Percentiles rank a stretch among this genome's conserved stretches.
Evolutionary conservation across 2,797 vertebrate species (phyloP).

Genomic region (Neosilurus mollespiculum): DNA sequence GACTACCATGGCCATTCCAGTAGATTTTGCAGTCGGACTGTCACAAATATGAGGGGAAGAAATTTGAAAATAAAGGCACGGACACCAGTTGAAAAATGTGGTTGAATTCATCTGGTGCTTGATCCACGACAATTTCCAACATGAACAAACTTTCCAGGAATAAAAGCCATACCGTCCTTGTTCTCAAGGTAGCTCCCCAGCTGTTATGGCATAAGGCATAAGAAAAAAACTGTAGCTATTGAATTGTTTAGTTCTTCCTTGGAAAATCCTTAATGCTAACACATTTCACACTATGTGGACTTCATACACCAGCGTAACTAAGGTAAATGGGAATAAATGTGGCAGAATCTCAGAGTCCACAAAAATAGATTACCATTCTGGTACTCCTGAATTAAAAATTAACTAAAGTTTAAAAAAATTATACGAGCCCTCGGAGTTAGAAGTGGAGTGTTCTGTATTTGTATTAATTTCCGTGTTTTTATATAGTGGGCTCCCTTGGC

Average conservation of each 20-base stretch:
- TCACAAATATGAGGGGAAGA: no score
- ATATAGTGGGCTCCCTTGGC: constrained; percentile 4
- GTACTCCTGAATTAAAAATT: not conserved
- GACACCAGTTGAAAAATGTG: no score
- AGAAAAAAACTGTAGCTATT: not conserved
- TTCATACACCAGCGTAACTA: not conserved
- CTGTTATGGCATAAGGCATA: no score
- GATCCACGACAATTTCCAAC: no score
- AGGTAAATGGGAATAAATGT: not conserved
- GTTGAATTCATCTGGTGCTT: no score
- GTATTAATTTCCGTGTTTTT: constrained; percentile 57
- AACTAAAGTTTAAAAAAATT: not conserved
- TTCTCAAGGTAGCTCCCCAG: no score
- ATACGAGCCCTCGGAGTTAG: constrained; percentile 3
- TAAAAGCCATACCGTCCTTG: no score
- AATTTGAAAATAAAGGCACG: no score
- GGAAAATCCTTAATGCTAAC: not conserved
- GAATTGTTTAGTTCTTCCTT: not conserved
- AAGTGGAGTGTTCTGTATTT: constrained; percentile 61
- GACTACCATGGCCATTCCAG: no score
- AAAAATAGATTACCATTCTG: not conserved
- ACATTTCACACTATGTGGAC: not conserved
- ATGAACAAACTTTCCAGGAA: no score
- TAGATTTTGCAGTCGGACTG: no score
- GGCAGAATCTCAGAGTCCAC: not conserved